A percentile compares a stretch with the other conserved stretches of the same genome.
phyloP scores from a whole-genome alignment of 2,797 vertebrate species.

The Acanthurus tractus region DNA sequence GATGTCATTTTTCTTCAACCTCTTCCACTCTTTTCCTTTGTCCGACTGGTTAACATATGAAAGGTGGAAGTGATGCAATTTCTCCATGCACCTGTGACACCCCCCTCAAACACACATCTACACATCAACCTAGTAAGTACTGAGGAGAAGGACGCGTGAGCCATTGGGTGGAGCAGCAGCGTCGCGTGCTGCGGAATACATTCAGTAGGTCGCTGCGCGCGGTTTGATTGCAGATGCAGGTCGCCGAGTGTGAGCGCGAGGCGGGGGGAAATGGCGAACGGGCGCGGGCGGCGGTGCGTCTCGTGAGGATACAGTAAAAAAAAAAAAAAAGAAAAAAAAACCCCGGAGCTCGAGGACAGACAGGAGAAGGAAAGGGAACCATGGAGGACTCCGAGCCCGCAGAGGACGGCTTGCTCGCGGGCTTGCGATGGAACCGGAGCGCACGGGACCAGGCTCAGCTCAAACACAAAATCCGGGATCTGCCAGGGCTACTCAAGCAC shows the following conservation, averaged over 20 bases:
- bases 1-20: neutral
- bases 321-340: too few species aligned
- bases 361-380: slow-evolving; percentile 18
- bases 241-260: slow-evolving; percentile 65
- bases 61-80: slow-evolving; percentile 82
- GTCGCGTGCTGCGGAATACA: slow-evolving; percentile 80
- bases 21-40: neutral
- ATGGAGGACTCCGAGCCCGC: slow-evolving; percentile 88
- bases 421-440: slow-evolving; percentile 87
- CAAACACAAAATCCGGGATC: slow-evolving; percentile 88
- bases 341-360: slow-evolving; percentile 49
- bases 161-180: slow-evolving; percentile 83
- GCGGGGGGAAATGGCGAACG: slow-evolving; percentile 72
- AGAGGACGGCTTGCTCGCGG: slow-evolving; percentile 87
- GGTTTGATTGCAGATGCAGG: slow-evolving; percentile 76
- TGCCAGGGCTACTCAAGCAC: slow-evolving; percentile 88
- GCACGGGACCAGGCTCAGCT: slow-evolving; percentile 87
- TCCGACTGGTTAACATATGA: slow-evolving; percentile 30
- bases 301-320: slow-evolving; percentile 59
- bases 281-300: slow-evolving; percentile 53
- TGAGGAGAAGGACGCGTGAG: slow-evolving; percentile 57
- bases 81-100: slow-evolving; percentile 80
- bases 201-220: slow-evolving; percentile 63
- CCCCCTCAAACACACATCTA: slow-evolving; percentile 26
- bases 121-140: slow-evolving; percentile 48